Base-by-base conservation (phyloP, 2,797 vertebrate genomes). In the Monodelphis domestica region DNA sequence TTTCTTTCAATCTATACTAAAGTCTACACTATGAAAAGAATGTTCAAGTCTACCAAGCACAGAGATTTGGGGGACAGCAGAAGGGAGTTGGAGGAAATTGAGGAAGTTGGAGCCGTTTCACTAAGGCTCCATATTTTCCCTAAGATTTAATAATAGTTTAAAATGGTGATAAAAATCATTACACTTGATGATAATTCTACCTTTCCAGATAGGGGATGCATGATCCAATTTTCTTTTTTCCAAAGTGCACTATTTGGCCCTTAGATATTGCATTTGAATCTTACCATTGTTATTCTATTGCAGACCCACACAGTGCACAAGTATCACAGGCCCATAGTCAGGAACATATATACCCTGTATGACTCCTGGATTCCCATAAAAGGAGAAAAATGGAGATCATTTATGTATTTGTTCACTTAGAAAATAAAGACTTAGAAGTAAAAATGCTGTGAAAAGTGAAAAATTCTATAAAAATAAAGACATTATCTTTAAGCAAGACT, bases 101-200 rank as follows among this genome's bases (percentile, higher is more conserved):
- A 0, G 12, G 28, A n/a, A 70, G n/a, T 1, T 38, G 38, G 29
- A 45, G 21, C 21, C 24, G 70, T 53, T 88, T 90, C 54, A 24
- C 84, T 12, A 92, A 95, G 50, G 52, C 1, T 0, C 70, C 95
- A 93, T 51, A 88, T 95, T 96, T 97, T 95, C 88, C 96, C 89
- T 26, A 92, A 97, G 93, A 90, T 50, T 88, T 52, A 29, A 33
- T 30, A 33, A 33, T 0, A n/a, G n/a, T 88, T 92, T 51, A 93
- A 95, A 97, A 97, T 10, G 94, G 94, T 87, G 95, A 97, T 94
- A 96, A 95, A n/a, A 98, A 93, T 45, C 90, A 38, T 0, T 10
- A 57, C 45, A 95, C 54, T 97, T 97, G 45, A 96, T 98, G 97
- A 96, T 95, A 95, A 98, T 96, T 93, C 52, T 88, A 63, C 93